These are phyloP conservation scores for Myotis pilosus DNA, from an alignment of 2,797 vertebrate genomes.

Conservation along the genomic window DNA sequence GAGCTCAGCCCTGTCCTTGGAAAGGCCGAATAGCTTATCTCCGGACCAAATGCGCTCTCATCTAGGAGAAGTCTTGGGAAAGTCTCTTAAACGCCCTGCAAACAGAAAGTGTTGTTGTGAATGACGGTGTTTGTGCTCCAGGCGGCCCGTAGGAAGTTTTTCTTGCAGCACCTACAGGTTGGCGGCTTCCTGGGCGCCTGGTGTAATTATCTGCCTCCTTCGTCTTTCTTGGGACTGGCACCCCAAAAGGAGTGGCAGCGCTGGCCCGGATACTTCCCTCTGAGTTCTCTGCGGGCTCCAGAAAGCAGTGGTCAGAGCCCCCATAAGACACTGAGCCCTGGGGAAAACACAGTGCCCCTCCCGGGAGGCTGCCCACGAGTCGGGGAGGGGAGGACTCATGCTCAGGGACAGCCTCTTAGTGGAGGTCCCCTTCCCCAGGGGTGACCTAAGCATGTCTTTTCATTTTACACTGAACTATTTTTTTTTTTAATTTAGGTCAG, in stretches of 20 bases:
- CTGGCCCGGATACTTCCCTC: not conserved
- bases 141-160: not conserved
- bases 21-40: not conserved
- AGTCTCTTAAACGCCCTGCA: not conserved
- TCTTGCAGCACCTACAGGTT: not conserved
- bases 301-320: not conserved
- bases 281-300: not conserved
- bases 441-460: not conserved
- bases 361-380: rapidly evolving
- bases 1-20: not conserved
- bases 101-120: not conserved
- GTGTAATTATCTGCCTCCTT: not conserved
- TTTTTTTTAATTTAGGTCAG: too few relatives aligned
- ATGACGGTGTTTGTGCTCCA: not conserved
- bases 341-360: not conserved
- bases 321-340: not conserved
- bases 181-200: not conserved
- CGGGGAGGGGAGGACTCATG: not conserved
- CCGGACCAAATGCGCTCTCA: not conserved
- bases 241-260: not conserved
- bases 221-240: not conserved
- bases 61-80: not conserved
- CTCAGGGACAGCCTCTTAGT: not conserved
- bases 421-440: not conserved
- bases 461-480: not conserved